Base-by-base conservation (phyloP, 2,113 vertebrate genomes). In the Cephalopterus ornatus region DNA sequence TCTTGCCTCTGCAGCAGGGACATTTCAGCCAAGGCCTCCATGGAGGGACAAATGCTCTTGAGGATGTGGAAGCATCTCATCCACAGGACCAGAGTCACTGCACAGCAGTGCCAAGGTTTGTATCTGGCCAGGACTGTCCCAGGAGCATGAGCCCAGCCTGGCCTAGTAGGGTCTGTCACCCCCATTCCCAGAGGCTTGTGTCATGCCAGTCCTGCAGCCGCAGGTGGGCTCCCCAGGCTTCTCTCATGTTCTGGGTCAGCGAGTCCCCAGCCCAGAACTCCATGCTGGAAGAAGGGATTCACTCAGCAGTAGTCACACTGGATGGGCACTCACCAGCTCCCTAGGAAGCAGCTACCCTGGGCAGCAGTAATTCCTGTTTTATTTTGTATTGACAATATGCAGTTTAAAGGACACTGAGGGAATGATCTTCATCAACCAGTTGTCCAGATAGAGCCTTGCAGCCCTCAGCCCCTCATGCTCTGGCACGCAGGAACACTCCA, bases 381-480 rank as follows among this genome's bases (percentile, higher is more conserved):
- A 92, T 85, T 94, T 67, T 52, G 23, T 41, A 46, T 46, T 72
- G 33, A 61, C 84, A 89, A 5, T 19, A n/a, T 61, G 50, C 35
- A 62, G 14, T 41, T 83, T 46, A 61, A 83, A 82, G 42, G 42
- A 67, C 35, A 35, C 10, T 0, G 6, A 90, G 62, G 37, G 56
- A 94, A 42, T 35, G 44, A 39, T 44, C 26, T 7, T 82, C 66
- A 33, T 28, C n/a, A 42, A 12, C 59, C 3, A 3, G 32, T 24
- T 5, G 5, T 11, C 28, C 75, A 49, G 62, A 22, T 9, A 35
- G 52, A 78, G 56, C 41, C 68, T 49, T 11, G 22, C 56, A 39
- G 59, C 19, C 22, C 61, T 9, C 61, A 56, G 76, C 33, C 6
- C 47, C 3, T 1, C 5, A 23, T 0, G 0, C 50, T 39, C 35